Base-by-base conservation (phyloP, 1,140 invertebrate species). In the Leptopilina boulardi region DNA sequence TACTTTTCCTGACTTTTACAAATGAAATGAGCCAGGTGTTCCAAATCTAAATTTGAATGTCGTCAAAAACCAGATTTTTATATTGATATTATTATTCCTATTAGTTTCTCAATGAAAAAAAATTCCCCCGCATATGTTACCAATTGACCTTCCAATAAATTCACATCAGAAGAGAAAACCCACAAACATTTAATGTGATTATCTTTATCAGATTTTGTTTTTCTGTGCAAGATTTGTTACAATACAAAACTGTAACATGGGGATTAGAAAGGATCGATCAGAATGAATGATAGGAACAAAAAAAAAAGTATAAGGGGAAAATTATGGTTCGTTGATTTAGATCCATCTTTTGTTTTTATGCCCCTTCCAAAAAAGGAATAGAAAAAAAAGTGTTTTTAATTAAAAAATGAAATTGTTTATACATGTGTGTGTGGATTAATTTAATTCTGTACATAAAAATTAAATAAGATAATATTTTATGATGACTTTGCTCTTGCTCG, bases 1-100 rank as follows among this genome's bases (percentile, higher is more conserved):
- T 21, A 47, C 44, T 66, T 66, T 66, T 66, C 26, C 26, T 66
- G 23, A 66, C 59, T 66, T 66, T 66, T 66, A 66, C 59, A 66
- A 23, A 66, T 66, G 26, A 66, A 30, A 66, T 66, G 15, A 30
- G 15, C 59, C 59, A 66, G 59, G 59, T 66, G 26, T 66, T 23
- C 59, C 15, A 30, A 11, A 30, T 66, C 11, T 66, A 30, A 66
- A 66, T 66, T 38, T 66, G 10, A n/a, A 30, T 66, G 26, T 26
- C 15, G 13, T 66, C 13, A 26, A n/a, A n/a, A 23, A 26, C 21
- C 30, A 10, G 4, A 54, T 30, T 30, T 66, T 66, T 15, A 13
- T 26, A 2, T 4, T 26, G 0, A 26, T 26, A 26, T 59, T 59
- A 44, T 66, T 66, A 30, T 30, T 26, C 6, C 13, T 11, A 66